Conservation (phyloP, 2,797 vertebrate species). For the Xenentodon cancila region DNA sequence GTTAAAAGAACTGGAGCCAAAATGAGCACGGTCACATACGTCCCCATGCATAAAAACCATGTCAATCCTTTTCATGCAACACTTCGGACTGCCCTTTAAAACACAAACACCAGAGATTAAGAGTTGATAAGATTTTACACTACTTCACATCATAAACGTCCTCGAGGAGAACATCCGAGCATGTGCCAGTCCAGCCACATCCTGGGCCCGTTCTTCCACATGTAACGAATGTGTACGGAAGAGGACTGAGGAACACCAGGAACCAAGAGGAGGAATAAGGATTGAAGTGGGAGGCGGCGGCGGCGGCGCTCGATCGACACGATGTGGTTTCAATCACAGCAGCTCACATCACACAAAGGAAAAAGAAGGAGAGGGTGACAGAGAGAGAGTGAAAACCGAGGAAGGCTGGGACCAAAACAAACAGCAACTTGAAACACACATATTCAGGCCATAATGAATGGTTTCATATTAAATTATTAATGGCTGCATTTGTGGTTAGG, state of each 20-base stretch:
- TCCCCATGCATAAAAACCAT: too few species aligned
- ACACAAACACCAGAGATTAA: too few species aligned
- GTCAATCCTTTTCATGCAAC: too few species aligned
- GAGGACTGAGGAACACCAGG: neutral
- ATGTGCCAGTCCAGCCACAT: slow-evolving; percentile 10
- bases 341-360: slow-evolving; percentile 65
- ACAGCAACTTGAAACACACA: slow-evolving; percentile 31
- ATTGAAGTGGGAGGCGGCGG: slow-evolving; percentile 50
- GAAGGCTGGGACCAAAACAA: slow-evolving; percentile 45
- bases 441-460: slow-evolving; percentile 15
- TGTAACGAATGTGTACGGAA: neutral
- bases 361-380: slow-evolving; percentile 67
- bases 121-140: too few species aligned
- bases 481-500: slow-evolving; percentile 33
- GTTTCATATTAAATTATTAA: slow-evolving; percentile 45
- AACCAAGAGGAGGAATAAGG: slow-evolving; percentile 24
- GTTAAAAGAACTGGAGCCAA: too few species aligned
- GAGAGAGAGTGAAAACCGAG: slow-evolving; percentile 50
- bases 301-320: slow-evolving; percentile 70
- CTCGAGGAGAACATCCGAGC: slow-evolving; percentile 42
- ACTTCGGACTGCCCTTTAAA: too few species aligned
- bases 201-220: neutral
- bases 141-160: slow-evolving; percentile 27
- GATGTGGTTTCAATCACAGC: slow-evolving; percentile 78
- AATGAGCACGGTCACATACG: too few species aligned